Percentiles rank a stretch among this genome's conserved stretches.
These are phyloP conservation scores for Dugesia japonica DNA, from an alignment of 2,888 invertebrate genomes.

Conservation along the genomic window DNA sequence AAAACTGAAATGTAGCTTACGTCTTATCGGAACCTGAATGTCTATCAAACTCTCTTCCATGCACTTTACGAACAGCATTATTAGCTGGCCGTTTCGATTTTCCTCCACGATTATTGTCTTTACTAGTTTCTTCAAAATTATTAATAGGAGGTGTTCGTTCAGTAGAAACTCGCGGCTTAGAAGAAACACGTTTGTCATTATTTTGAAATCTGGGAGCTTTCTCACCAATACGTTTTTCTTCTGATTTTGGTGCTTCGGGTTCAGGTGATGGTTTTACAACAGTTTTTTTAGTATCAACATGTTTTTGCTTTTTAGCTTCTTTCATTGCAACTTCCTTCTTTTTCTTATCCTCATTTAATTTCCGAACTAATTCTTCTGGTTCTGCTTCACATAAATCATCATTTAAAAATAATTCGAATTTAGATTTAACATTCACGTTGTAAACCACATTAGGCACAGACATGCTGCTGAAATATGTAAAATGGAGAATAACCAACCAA, in stretches of 20 bases:
- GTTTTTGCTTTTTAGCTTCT: constrained; percentile 8
- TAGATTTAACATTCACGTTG: background rate
- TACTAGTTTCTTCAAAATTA: background rate
- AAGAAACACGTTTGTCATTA: background rate
- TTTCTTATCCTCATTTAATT: background rate
- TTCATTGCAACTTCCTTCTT: background rate
- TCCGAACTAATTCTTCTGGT: background rate
- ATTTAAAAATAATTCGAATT: constrained; percentile 11
- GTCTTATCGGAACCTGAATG: constrained; percentile 86
- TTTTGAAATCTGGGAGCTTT: background rate
- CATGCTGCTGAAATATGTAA: constrained; percentile 1
- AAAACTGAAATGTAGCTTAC: too few relatives aligned
- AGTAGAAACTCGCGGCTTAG: background rate
- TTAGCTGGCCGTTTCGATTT: background rate
- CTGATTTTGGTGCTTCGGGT: background rate
- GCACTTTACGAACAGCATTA: background rate
- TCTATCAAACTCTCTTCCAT: constrained; percentile 75
- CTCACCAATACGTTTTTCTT: background rate
- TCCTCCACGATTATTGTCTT: background rate
- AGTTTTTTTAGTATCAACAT: background rate
- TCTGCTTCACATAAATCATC: background rate
- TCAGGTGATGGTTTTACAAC: background rate
- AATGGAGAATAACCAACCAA: constrained; percentile 14
- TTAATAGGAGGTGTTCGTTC: background rate
- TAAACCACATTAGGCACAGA: background rate